Evolutionary conservation across 1,140 invertebrate species (phyloP), one percentile per base, ranked within the genome.

Genomic region (Ylistrum balloti): DNA sequence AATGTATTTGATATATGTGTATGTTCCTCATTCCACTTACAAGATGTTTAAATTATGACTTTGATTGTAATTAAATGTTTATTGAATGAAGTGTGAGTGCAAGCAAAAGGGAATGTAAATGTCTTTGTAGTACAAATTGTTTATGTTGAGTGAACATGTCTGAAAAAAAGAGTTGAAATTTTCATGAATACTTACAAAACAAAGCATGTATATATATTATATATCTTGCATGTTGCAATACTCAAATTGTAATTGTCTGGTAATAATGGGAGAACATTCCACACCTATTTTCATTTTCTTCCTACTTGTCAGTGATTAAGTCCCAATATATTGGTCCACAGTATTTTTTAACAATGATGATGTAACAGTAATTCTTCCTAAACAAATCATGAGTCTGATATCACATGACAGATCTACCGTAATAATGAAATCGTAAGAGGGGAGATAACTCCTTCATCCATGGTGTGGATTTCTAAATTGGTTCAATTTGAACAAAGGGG

Each of bases 201-300:
- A 74, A 74, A 28, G n/a, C 56, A 74, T 74, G 56, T 74, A 74
- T 74, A 74, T 74, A 74, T 45, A 74, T 22, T 48, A 48, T 74
- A 17, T 74, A 74, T 28, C 3, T 74, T 5, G 28, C 56, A 74
- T 74, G 56, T 74, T 7, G 56, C 15, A 74, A 74, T 74, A 74
- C 56, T 74, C 56, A 74, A 7, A 74, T n/a, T 74, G 56, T 74
- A 74, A 3, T 74, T 5, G 56, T 11, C 28, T 28, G 56, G 56
- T 74, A 74, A 45, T 13, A 45, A 45, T 17, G 17, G 41, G 41
- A 45, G 56, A n/a, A 74, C 56, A 74, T 74, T 74, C 56, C 56
- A 74, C 56, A 74, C n/a, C 9, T n/a, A 17, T 45, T 45, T 45
- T 17, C 17, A 45, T 38, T n/a, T n/a, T n/a, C n/a, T n/a, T n/a